Evolutionary conservation across 2,888 invertebrate species (phyloP).

Genomic region (Chymomyza amoena): DNA sequence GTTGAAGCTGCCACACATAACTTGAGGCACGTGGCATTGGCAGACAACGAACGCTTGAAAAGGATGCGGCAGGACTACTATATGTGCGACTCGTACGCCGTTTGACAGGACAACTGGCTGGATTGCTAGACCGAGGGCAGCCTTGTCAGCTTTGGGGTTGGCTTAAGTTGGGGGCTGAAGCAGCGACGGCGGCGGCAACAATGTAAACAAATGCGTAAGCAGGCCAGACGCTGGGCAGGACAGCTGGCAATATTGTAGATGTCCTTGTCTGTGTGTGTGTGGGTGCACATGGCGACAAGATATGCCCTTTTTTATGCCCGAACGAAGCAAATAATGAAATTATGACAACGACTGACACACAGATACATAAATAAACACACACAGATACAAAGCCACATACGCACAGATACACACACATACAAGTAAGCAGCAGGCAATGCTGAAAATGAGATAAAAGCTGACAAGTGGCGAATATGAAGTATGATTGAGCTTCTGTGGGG

Average conservation of each 20-base stretch:
- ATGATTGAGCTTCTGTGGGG: constrained; percentile 39
- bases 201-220: constrained; percentile 62
- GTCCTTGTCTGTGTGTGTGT: not conserved
- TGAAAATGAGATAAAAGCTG: constrained; percentile 55
- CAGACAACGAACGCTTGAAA: constrained; percentile 22
- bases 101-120: constrained; percentile 19
- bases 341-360: constrained; percentile 35
- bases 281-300: constrained; percentile 49
- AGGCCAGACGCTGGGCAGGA: constrained; percentile 6
- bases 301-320: constrained; percentile 70
- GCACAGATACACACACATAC: constrained; percentile 15
- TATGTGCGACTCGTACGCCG: not conserved
- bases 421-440: constrained; percentile 6
- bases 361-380: constrained; percentile 1
- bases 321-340: constrained; percentile 66
- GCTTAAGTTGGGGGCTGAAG: constrained; percentile 2
- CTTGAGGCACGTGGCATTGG: constrained; percentile 45
- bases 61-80: constrained; percentile 10
- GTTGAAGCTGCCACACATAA: constrained; percentile 19
- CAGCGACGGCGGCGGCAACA: constrained; percentile 2
- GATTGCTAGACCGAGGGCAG: constrained; percentile 19
- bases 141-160: constrained; percentile 46
- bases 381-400: not conserved
- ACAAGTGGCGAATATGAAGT: constrained; percentile 57
- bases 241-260: not conserved